Base-by-base conservation (phyloP, 2,113 vertebrate genomes). In the Corythaixoides concolor region DNA sequence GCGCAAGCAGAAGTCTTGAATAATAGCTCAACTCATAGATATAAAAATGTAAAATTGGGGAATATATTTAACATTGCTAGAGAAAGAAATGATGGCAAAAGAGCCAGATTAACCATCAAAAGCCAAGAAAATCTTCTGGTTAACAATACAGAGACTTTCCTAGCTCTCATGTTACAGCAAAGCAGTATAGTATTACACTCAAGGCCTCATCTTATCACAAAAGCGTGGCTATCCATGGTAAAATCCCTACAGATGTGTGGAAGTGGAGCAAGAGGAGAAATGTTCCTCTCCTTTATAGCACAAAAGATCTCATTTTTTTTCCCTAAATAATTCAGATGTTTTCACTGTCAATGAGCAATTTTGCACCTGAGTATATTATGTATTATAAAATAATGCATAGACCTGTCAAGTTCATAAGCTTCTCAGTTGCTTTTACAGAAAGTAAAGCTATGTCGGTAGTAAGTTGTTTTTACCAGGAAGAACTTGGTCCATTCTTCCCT, bases 1-100 rank as follows among this genome's bases (percentile, higher is more conserved):
- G 62, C 15, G 13, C 49, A 95, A 92, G 47, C 78, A 93, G 70
- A 95, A 95, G 86, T 86, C 84, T 83, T 94, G 86, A 95, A 75
- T 83, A 94, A 95, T 53, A 92, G 68, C 33, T 90, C 33, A 85
- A 77, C 52, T 64, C 74, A n/a, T 22, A 56, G 45, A 86, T 17
- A 76, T 33, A 80, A 94, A 92, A 94, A 68, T 68, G 21, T 63
- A 89, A 86, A 93, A 88, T 50, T 66, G 41, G 19, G 27, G 52
- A 92, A 90, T 80, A 55, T 35, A 67, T 91, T 80, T 73, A 89
- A 83, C n/a, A 73, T 67, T 88, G 17, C 8, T 68, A 79, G 45
- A 87, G 19, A 85, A 90, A 87, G 41, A 41, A 92, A 4, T 30
- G 22, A 94, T 6, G 11, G 11, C 17, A 66, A 67, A 83, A 85